These are phyloP conservation scores for Antechinus flavipes DNA, from an alignment of 2,113 vertebrate species.

Conservation along the genomic window DNA sequence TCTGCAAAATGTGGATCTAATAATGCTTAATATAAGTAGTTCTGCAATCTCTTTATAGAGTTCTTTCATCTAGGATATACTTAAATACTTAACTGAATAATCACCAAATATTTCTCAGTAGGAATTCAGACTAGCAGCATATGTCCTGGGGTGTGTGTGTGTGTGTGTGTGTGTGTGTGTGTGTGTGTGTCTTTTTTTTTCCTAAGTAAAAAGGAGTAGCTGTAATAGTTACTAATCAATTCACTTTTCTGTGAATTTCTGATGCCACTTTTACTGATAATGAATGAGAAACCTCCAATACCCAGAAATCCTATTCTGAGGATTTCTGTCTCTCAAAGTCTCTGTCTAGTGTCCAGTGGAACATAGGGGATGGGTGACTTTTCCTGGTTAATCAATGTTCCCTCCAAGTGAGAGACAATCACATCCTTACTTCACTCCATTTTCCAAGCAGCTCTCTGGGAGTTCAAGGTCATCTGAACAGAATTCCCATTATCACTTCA, in stretches of 20 bases:
- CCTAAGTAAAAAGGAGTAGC: not conserved
- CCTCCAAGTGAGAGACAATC: not conserved
- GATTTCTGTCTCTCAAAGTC: not conserved
- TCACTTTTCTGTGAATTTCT: not conserved
- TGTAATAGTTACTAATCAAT: not conserved
- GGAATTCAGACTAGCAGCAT: not conserved
- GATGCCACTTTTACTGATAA: not conserved
- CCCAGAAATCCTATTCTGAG: not conserved
- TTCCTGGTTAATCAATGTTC: not conserved
- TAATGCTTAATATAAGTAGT: not conserved
- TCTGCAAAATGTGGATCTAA: not conserved
- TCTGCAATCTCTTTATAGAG: not conserved
- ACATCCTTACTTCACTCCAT: not conserved
- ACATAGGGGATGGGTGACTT: not conserved
- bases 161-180: not conserved
- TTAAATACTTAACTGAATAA: not conserved
- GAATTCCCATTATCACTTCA: slow-evolving; percentile 32
- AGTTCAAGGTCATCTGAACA: slow-evolving; percentile 33
- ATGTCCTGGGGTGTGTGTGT: not conserved
- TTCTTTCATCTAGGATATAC: not conserved
- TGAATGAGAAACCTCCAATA: not conserved
- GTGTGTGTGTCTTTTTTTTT: not conserved
- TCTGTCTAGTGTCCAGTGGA: not conserved
- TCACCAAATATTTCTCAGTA: not conserved
- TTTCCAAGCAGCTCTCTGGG: not conserved